Base-by-base conservation (phyloP, 2,888 invertebrate genomes). In the Cosmia pyralina region DNA sequence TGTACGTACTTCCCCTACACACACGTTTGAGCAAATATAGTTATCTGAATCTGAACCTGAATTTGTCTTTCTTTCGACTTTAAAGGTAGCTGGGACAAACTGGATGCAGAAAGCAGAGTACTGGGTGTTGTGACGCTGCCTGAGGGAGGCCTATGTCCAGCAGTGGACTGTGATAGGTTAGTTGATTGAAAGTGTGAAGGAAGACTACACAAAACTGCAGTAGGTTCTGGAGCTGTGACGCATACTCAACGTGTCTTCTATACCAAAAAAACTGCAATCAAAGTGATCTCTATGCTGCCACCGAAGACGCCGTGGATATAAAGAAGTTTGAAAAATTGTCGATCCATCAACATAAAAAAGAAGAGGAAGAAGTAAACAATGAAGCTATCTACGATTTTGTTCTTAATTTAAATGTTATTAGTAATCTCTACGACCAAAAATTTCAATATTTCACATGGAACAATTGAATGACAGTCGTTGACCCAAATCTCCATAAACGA, bases 401-500 rank as follows among this genome's bases (percentile, higher is more conserved):
- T 28, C 1, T 28, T 55, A 8, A 28, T 28, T 55, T 17, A 17
- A 22, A 53, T 53, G 22, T 53, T 22, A 53, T 53, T 22, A 13
- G 6, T 22, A 53, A 60, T 60, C 8, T 8, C 15, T 15, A 44
- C 38, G 4, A 38, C 19, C 38, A n/a, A n/a, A 17, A 41, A 22
- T 13, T 38, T 17, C 46, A 34, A 6, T 17, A 44, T 70, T 72
- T 13, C 55, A 22, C 50, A 44, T 11, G 7, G 4, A 22, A 28
- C 6, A 48, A 48, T 15, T 41, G 5, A 41, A 22, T 5, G n/a
- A 22, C 66, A 75, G 80, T 58, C 70, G 41, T 70, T 64, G 66
- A 58, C 71, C 81, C n/a, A 81, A 71, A 81, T 79, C 57, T 79
- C 76, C 76, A 70, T 70, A 67, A 15, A 11, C 17, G 55, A 52